These are phyloP conservation scores for Megathymus violae DNA, from an alignment of 1,140 invertebrate species.

Conservation along the genomic window DNA sequence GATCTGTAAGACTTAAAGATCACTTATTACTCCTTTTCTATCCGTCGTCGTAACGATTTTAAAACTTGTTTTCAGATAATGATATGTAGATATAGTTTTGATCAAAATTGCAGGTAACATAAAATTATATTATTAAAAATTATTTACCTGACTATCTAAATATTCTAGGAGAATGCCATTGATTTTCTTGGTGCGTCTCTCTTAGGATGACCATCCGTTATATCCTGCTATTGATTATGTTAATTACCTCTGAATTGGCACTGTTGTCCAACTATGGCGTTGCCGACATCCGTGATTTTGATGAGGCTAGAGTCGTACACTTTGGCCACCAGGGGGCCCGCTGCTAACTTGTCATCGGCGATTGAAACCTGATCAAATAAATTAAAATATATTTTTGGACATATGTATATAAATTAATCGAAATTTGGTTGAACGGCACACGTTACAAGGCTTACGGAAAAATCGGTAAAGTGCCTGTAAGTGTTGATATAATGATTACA, in stretches of 20 bases:
- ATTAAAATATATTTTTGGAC: too few species aligned
- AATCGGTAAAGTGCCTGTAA: too few species aligned
- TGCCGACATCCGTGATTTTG: conserved; percentile 95
- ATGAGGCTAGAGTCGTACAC: conserved; percentile 96
- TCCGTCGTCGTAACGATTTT: too few species aligned
- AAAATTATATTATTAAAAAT: background rate
- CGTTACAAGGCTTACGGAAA: too few species aligned
- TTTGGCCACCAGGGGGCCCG: conserved; percentile 94
- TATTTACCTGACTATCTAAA: too few species aligned
- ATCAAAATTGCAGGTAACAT: background rate
- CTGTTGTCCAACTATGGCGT: conserved; percentile 95
- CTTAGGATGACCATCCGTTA: background rate
- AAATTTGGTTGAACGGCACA: too few species aligned
- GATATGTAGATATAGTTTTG: too few species aligned
- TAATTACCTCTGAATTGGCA: conserved; percentile 94
- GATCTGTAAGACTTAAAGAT: too few species aligned
- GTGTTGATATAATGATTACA: too few species aligned
- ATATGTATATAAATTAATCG: too few species aligned
- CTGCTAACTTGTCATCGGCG: conserved; percentile 93
- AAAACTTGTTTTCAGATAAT: too few species aligned
- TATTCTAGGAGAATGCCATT: background rate
- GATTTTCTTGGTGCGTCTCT: background rate
- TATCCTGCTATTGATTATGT: conserved; percentile 1
- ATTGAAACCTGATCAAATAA: conserved; percentile 87
- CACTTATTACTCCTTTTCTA: too few species aligned